Conservation (phyloP, 2,888 invertebrate species). For the Ischnus inquisitorius region DNA sequence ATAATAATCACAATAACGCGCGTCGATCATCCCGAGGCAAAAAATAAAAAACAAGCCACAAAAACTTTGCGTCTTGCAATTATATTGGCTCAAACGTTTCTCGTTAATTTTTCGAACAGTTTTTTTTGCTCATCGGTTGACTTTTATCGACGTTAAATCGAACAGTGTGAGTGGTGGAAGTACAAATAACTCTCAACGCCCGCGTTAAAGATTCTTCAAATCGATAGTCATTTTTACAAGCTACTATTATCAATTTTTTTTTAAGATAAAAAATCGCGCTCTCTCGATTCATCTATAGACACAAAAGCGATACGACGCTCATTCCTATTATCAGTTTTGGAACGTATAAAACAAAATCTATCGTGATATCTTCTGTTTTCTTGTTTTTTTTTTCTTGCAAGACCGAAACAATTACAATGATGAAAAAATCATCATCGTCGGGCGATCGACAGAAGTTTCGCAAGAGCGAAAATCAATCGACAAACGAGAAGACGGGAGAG, state of each 20-base stretch:
- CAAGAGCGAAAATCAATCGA: background rate
- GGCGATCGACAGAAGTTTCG: constrained; percentile 26
- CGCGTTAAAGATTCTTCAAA: background rate
- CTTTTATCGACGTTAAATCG: background rate
- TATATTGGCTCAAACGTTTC: background rate
- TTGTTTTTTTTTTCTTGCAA: constrained; percentile 48
- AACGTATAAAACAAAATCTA: too few species aligned
- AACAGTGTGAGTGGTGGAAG: constrained; percentile 16
- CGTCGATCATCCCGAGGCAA: background rate
- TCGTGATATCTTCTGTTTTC: background rate
- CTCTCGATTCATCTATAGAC: background rate
- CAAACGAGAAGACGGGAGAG: background rate
- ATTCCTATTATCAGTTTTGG: too few species aligned
- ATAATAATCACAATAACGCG: background rate
- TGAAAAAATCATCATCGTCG: constrained; percentile 41
- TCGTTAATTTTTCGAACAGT: background rate
- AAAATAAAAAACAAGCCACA: background rate
- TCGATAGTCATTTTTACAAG: background rate
- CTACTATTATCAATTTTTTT: background rate
- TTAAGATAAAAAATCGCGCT: background rate
- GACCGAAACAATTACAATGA: constrained; percentile 64
- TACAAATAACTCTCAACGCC: background rate
- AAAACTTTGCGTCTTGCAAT: background rate
- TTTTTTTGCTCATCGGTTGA: background rate
- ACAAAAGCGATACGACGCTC: too few species aligned